phyloP scores from a whole-genome alignment of 2,113 vertebrate genomes.

The Aplodontia rufa region DNA sequence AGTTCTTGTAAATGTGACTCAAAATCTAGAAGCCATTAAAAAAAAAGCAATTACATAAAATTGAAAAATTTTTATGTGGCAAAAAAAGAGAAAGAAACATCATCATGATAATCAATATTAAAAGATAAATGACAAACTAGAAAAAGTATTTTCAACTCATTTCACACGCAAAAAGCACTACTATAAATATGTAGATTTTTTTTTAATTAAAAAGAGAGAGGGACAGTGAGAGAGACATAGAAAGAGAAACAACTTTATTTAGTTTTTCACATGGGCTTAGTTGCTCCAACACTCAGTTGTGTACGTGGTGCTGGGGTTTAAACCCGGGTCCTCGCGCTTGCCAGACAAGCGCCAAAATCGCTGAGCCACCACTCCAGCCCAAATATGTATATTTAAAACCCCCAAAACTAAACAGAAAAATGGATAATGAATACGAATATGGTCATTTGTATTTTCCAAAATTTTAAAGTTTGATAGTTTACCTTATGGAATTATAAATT shows the following conservation, averaged over 20 bases:
- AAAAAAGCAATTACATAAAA: no score
- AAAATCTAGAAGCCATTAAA: no score
- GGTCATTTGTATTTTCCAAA: slow-evolving; percentile 21
- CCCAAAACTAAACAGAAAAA: neutral
- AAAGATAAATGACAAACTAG: neutral
- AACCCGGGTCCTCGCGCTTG: no score
- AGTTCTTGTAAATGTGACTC: neutral
- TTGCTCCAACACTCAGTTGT: no score
- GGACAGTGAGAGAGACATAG: no score
- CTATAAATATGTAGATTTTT: slow-evolving; percentile 1
- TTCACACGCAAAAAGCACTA: neutral
- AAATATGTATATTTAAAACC: neutral
- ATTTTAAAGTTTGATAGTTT: neutral
- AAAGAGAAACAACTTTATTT: no score
- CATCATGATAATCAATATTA: neutral
- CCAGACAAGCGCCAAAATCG: no score
- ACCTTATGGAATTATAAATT: neutral
- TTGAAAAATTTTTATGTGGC: neutral
- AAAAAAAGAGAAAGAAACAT: neutral
- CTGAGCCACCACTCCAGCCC: no score
- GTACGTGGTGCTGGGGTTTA: no score
- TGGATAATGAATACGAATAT: neutral
- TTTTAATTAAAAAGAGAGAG: no score
- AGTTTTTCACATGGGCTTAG: no score
- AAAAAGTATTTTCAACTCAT: slow-evolving; percentile 5